Evolutionary conservation across 64 coral and sea anemone genomes (phyloP).

Genomic region (Montipora foliosa): DNA sequence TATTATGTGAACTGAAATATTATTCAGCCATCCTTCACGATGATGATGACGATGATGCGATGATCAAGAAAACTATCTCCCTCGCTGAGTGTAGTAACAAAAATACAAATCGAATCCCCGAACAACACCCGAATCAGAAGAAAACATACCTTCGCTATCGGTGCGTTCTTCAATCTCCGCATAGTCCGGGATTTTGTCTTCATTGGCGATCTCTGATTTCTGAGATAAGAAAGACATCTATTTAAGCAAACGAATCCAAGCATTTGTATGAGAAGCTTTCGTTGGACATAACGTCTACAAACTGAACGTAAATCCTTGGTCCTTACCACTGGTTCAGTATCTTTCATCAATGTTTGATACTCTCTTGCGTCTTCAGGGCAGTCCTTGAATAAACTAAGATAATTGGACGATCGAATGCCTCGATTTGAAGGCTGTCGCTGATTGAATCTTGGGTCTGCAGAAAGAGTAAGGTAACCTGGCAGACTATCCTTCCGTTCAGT

Average conservation of each 20-base stretch:
- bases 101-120: no score
- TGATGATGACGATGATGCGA: no score
- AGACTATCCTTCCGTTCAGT: constrained; percentile 16
- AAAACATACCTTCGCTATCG: constrained; percentile 31
- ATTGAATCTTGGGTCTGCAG: neutral
- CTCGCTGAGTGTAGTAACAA: no score
- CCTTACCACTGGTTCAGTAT: neutral
- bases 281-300: neutral
- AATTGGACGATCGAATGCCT: constrained; percentile 35
- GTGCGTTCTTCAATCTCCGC: constrained; percentile 23
- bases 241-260: neutral
- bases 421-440: neutral
- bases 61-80: no score
- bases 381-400: constrained; percentile 33
- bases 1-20: neutral
- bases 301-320: neutral
- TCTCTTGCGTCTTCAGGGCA: neutral
- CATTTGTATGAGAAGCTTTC: neutral
- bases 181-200: constrained; percentile 36
- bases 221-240: neutral
- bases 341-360: constrained; percentile 43
- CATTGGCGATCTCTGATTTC: constrained; percentile 11
- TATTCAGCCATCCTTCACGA: no score
- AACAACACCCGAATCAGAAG: neutral
- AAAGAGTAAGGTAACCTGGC: constrained; percentile 5